These are phyloP conservation scores for Erinaceus europaeus DNA, from an alignment of 2,113 vertebrate genomes.

Conservation along the genomic window DNA sequence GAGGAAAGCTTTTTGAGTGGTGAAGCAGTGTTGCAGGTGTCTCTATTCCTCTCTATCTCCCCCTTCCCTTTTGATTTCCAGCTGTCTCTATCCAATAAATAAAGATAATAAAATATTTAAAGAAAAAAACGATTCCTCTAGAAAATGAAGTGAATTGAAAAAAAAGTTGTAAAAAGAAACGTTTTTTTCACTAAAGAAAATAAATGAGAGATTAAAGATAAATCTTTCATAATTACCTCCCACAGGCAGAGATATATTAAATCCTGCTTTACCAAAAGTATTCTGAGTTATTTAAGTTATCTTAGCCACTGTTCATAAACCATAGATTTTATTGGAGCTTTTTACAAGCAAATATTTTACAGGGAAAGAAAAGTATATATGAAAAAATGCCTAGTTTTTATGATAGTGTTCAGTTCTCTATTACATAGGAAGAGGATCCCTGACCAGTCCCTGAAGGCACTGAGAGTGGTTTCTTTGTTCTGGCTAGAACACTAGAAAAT, in stretches of 20 bases:
- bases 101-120: too few species aligned
- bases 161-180: too few species aligned
- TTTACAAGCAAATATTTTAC: not conserved
- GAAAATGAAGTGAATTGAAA: too few species aligned
- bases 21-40: too few species aligned
- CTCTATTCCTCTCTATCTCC: too few species aligned
- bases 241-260: not conserved
- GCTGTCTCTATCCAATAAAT: too few species aligned
- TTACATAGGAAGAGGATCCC: not conserved
- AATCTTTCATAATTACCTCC: constrained; percentile 38
- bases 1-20: too few species aligned
- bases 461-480: not conserved
- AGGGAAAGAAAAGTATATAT: not conserved
- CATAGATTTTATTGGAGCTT: not conserved
- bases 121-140: too few species aligned
- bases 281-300: constrained; percentile 17
- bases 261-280: constrained; percentile 36
- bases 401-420: not conserved
- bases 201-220: constrained; percentile 10
- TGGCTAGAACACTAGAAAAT: not conserved
- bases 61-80: too few species aligned
- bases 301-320: not conserved
- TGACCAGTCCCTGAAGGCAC: not conserved
- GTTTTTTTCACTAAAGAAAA: not conserved
- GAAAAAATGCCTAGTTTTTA: not conserved